phyloP scores from a whole-genome alignment of 2,888 invertebrate genomes.

The Athalia circularis region DNA sequence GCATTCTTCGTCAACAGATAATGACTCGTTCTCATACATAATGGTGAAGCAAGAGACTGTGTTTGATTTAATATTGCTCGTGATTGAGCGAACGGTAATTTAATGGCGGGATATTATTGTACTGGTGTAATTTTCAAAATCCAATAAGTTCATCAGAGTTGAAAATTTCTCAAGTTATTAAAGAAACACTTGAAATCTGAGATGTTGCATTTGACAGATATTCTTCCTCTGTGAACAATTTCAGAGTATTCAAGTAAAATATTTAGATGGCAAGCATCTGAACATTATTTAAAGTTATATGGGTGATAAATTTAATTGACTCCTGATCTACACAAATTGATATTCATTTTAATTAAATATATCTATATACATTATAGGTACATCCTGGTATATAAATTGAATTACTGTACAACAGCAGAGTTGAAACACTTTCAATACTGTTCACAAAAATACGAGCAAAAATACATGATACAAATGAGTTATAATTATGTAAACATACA shows the following conservation, averaged over 20 bases:
- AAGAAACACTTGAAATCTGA: slow-evolving; percentile 23
- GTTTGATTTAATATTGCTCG: slow-evolving; percentile 8
- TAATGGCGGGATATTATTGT: not conserved
- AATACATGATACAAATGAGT: slow-evolving; percentile 65
- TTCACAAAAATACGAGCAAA: slow-evolving; percentile 73
- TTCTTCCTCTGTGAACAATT: slow-evolving; percentile 6
- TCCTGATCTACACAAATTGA: slow-evolving; percentile 68
- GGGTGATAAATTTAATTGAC: not conserved
- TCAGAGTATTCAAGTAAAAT: slow-evolving; percentile 21
- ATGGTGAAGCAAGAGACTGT: not conserved
- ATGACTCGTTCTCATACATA: slow-evolving; percentile 30
- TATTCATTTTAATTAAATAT: slow-evolving; percentile 73
- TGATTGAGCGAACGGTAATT: slow-evolving; percentile 17
- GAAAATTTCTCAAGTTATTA: slow-evolving; percentile 3
- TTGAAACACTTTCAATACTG: slow-evolving; percentile 69
- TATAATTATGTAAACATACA: slow-evolving; percentile 43
- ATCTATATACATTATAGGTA: slow-evolving; percentile 73
- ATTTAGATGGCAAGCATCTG: too few relatives aligned
- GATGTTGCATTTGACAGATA: not conserved
- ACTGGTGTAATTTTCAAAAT: too few relatives aligned
- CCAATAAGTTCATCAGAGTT: not conserved
- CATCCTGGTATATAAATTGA: slow-evolving; percentile 71
- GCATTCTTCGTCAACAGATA: slow-evolving; percentile 23
- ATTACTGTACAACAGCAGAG: slow-evolving; percentile 70
- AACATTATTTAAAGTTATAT: too few relatives aligned